Evolutionary conservation across 2,797 vertebrate species (phyloP), one percentile per base, ranked within the genome.

Genomic region (Tinamus major): DNA sequence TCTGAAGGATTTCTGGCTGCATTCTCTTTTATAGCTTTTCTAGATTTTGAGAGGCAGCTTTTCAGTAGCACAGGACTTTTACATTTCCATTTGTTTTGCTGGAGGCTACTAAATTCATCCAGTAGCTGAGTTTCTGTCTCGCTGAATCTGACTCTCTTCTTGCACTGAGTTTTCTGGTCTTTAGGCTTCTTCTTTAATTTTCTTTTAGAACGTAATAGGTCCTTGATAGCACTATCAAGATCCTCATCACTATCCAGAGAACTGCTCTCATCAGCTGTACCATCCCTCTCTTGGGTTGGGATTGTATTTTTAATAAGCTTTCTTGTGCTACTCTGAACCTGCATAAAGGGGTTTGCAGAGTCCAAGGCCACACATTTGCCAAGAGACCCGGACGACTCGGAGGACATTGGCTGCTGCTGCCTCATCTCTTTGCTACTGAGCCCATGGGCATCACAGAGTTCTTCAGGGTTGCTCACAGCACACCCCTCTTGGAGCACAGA

Each of bases 221-320:
- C 99, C 97, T 99, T 99, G 90, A 99, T 99, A 24, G 99, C 99
- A 0, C 98, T 98, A 55, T 99, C 99, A 4, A 99, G 98, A 95
- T 99, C 99, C 93, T 99, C 99, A 15, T 99, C 99, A 1, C 99
- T 99, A 97, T 99, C 99, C 77, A 99, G 97, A 0, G 99, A 99
- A 91, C 99, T 99, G 97, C 99, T 99, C 96, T 99, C 99, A 87
- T 99, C 99, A 51, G 96, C 98, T 0, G 97, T 96, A 24, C 95
- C 84, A 8, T 87, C 94, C 35, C 88, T 94, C 65, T 90, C 94
- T 13, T 61, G 87, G 6, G 58, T 76, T 0, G n/a, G 90, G 1
- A 39, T 31, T 2, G 61, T 10, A 2, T 9, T 51, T 89, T 93
- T 95, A 1, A 9, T 2, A 9, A 62, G 49, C 3, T 49, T 93